Base-by-base conservation (phyloP, 2,113 vertebrate species). In the Propithecus coquereli region DNA sequence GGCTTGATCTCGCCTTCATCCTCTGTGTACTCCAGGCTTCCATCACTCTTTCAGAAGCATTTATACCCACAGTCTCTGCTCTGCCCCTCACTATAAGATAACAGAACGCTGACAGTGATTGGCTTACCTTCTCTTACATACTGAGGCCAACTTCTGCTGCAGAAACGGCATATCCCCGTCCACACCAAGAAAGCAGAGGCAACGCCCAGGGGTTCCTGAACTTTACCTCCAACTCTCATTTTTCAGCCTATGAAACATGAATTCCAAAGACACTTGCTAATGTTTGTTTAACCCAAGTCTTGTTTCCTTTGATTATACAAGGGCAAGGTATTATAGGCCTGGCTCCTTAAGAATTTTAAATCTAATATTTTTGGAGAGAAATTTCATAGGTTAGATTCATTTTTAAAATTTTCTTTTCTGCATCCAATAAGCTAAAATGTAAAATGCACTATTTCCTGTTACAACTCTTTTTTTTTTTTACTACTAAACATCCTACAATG, bases 391-490 rank as follows among this genome's bases (percentile, higher is more conserved):
- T 65, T 80, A 40, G 37, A 54, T 52, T 70, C 34, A 83, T 50
- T 79, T 25, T 80, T 80, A 22, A 47, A 63, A 20, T 13, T 3
- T 87, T 84, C 79, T 93, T 84, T 23, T 40, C 27, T 54, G 6
- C 34, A 89, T 70, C 47, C 45, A 74, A 4, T 66, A 73, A 57
- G 47, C 47, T 92, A 63, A 95, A 92, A 86, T 90, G 8, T 22
- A 87, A 87, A 47, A 73, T 80, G 7, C 5, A 14, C 7, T 76
- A 37, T 87, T 66, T 87, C 12, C 11, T 79, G 7, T 63, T 40
- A 45, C 27, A 68, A 68, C 23, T 43, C 82, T 0, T 27, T 50
- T 50, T 50, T 50, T 50, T 50, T 50, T 50, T 50, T 50, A 3
- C 50, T 50, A 50, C 13, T 50, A 50, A n/a, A n/a, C 50, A 50